phyloP scores from a whole-genome alignment of 2,888 invertebrate species.

The Dioctria linearis region DNA sequence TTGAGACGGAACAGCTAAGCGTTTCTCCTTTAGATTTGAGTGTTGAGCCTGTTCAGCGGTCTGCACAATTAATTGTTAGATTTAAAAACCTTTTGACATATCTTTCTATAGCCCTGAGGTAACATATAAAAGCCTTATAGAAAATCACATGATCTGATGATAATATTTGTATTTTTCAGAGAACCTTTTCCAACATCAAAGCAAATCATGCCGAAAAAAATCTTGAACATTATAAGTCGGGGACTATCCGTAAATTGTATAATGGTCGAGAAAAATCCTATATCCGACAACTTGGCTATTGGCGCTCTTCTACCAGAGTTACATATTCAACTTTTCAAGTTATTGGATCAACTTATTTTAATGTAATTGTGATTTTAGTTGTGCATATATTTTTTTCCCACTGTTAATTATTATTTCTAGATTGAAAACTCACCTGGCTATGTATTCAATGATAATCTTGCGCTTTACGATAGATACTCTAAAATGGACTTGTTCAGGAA shows the following conservation, averaged over 20 bases:
- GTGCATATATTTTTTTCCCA: not conserved
- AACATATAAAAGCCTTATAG: not conserved
- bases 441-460: conserved; percentile 62
- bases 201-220: conserved; percentile 62
- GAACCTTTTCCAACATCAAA: conserved; percentile 66
- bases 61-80: conserved; percentile 61
- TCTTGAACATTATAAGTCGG: conserved; percentile 64
- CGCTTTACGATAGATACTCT: conserved; percentile 63
- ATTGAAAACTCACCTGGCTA: conserved; percentile 62
- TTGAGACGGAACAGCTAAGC: conserved; percentile 57
- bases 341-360: conserved; percentile 62
- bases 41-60: conserved; percentile 63
- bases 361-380: conserved; percentile 60
- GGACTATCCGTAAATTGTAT: conserved; percentile 64
- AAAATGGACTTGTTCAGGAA: conserved; percentile 64
- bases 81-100: conserved; percentile 62
- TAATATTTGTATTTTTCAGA: conserved; percentile 57
- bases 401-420: conserved; percentile 56
- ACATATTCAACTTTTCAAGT: conserved; percentile 62
- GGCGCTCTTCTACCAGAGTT: conserved; percentile 63
- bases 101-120: conserved; percentile 62
- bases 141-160: not conserved
- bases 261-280: conserved; percentile 63
- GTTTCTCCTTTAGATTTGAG: conserved; percentile 58
- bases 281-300: conserved; percentile 64